Conservation (phyloP, 2,797 vertebrate genomes). For the Arnoldichthys spilopterus region DNA sequence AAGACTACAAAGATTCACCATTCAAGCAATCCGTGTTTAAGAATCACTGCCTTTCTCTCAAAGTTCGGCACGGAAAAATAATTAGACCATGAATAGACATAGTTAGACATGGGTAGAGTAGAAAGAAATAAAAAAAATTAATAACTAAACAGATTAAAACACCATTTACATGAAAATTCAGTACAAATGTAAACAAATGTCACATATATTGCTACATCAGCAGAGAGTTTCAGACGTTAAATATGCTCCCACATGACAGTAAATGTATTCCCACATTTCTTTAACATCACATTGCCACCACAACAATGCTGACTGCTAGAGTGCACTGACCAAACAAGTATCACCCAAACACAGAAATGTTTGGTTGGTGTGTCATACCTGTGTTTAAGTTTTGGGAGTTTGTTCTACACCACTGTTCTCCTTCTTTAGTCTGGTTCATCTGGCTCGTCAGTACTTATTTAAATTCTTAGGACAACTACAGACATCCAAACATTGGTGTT, state of each 20-base stretch:
- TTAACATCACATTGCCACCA: background rate
- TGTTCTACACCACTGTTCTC: background rate
- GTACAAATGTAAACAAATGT: constrained; percentile 1
- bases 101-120: too few species aligned
- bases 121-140: background rate
- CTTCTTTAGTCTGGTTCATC: background rate
- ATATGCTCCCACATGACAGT: constrained; percentile 1
- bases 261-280: too few species aligned
- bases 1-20: constrained; percentile 3
- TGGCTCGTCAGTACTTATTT: background rate
- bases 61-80: background rate
- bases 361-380: background rate
- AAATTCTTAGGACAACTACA: background rate
- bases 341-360: background rate
- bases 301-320: background rate
- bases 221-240: background rate
- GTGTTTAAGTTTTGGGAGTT: background rate
- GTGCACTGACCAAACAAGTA: background rate
- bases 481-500: background rate
- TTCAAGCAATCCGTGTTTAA: background rate
- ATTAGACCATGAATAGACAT: too few species aligned
- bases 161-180: constrained; percentile 9
- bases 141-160: background rate
- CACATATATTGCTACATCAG: constrained; percentile 13
- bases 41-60: background rate